Percentiles rank a stretch among this genome's conserved stretches.
These are phyloP conservation scores for Netelia inedita DNA, from an alignment of 2,888 invertebrate genomes.

Conservation along the genomic window DNA sequence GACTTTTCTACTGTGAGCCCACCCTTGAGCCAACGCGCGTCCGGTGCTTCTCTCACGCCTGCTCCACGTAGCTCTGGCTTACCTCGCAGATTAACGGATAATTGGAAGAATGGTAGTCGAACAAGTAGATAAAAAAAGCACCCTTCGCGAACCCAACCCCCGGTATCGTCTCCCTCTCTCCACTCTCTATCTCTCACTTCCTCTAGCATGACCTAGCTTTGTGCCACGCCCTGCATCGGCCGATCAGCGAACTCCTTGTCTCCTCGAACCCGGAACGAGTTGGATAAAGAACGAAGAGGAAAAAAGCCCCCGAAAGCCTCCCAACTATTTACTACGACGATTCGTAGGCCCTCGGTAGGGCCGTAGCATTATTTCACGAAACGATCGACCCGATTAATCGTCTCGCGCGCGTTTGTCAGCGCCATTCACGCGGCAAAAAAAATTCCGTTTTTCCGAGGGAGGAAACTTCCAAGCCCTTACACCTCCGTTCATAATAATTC, in stretches of 20 bases:
- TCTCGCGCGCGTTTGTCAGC: not conserved
- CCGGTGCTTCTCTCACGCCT: not conserved
- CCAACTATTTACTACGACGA: slow-evolving; percentile 29
- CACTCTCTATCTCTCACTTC: slow-evolving; percentile 5
- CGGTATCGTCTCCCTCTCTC: not conserved
- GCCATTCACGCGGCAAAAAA: slow-evolving; percentile 15
- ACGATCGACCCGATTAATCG: slow-evolving; percentile 49
- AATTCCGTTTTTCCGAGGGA: slow-evolving; percentile 31
- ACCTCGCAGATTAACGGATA: slow-evolving; percentile 50
- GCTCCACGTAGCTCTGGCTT: not conserved
- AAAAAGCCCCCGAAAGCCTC: slow-evolving; percentile 3
- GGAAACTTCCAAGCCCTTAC: not conserved
- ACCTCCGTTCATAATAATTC: not conserved
- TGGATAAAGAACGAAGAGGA: slow-evolving; percentile 10
- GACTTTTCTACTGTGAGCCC: not conserved
- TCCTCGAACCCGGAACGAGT: not conserved
- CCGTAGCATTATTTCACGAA: not conserved
- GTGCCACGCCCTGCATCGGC: slow-evolving; percentile 17
- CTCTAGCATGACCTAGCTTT: slow-evolving; percentile 12
- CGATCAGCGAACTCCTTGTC: slow-evolving; percentile 25
- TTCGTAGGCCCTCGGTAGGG: slow-evolving; percentile 11
- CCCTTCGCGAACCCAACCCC: slow-evolving; percentile 15
- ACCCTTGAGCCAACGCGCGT: not conserved
- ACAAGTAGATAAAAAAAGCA: slow-evolving; percentile 16
- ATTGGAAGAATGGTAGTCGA: slow-evolving; percentile 48